Evolutionary conservation across 2,113 vertebrate species (phyloP), one percentile per base, ranked within the genome.

Genomic region (Cryptotis parvus): DNA sequence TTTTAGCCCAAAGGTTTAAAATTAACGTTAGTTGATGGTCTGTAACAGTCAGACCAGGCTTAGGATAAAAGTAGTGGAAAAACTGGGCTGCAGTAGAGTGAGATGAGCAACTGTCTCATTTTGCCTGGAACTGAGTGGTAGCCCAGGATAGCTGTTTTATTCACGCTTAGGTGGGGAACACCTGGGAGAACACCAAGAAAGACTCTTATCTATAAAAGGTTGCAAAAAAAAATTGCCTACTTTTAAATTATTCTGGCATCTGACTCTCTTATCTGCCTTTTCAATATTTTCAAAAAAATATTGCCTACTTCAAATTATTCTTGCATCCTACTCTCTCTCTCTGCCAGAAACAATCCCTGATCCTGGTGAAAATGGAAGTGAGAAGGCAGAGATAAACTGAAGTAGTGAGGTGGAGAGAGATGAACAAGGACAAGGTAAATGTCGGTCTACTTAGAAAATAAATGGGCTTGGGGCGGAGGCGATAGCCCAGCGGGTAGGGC

Each of bases 61-160:
- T 8, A 16, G 22, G 74, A 86, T 8, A 91, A 41, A 80, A 73
- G 31, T 43, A 15, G 26, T n/a, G 84, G 84, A 29, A 29, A 72
- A 27, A 7, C 22, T 7, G 16, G 10, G 12, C 0, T n/a, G 12
- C 18, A 1, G 69, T 49, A 9, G 24, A 11, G 1, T 31, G n/a
- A 27, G 39, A 26, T 26, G 26, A 79, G 10, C 12, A n/a, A 33
- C 18, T n/a, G 20, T 65, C 39, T 24, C 4, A 1, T 8, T 89
- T 41, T 78, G 27, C 37, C 20, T 3, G 27, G 66, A 33, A 26
- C 41, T 12, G 11, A 83, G 27, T 16, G 9, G 6, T 74, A 37
- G 45, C 31, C 69, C 33, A 84, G 33, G 12, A 24, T 27, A 52
- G 26, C 14, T 12, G 8, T 89, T 76, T 69, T 41, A 29, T 66